These are phyloP conservation scores for Alloplasta piceator DNA, from an alignment of 2,888 invertebrate genomes.

Conservation along the genomic window DNA sequence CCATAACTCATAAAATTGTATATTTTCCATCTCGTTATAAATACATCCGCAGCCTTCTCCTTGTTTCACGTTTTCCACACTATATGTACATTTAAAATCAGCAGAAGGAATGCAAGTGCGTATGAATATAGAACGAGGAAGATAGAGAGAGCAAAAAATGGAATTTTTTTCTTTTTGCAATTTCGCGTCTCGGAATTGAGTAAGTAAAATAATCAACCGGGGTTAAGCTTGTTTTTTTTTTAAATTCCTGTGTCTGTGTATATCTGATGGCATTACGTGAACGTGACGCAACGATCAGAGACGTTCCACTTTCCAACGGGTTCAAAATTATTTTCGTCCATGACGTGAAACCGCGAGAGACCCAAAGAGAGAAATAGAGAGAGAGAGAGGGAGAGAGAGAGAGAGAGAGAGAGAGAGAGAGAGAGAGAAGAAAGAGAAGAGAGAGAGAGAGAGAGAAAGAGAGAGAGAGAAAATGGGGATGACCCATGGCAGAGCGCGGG, in stretches of 20 bases:
- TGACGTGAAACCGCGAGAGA: conserved; percentile 24
- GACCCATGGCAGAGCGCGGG: not conserved
- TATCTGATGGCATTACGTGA: conserved; percentile 45
- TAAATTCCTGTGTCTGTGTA: not conserved
- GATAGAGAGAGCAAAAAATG: not conserved
- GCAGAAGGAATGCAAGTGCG: not conserved
- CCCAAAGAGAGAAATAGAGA: not conserved
- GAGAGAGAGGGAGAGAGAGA: not conserved
- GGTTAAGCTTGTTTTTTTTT: not conserved
- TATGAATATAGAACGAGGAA: not conserved
- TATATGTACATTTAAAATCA: too few relatives aligned
- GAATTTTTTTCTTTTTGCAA: conserved; percentile 12
- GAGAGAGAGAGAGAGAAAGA: not conserved
- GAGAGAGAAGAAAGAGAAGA: not conserved
- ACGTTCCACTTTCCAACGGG: conserved; percentile 57
- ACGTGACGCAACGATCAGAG: conserved; percentile 51
- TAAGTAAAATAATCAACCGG: conserved; percentile 39
- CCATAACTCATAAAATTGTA: not conserved
- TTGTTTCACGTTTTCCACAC: not conserved
- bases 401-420: not conserved
- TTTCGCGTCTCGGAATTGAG: conserved; percentile 12
- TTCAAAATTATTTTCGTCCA: conserved; percentile 62
- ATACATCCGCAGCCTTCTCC: conserved; percentile 11
- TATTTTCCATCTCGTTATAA: not conserved
- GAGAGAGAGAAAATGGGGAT: not conserved